Evolutionary conservation across 2,113 vertebrate species (phyloP).

Genomic region (Hepsetus odoe): DNA sequence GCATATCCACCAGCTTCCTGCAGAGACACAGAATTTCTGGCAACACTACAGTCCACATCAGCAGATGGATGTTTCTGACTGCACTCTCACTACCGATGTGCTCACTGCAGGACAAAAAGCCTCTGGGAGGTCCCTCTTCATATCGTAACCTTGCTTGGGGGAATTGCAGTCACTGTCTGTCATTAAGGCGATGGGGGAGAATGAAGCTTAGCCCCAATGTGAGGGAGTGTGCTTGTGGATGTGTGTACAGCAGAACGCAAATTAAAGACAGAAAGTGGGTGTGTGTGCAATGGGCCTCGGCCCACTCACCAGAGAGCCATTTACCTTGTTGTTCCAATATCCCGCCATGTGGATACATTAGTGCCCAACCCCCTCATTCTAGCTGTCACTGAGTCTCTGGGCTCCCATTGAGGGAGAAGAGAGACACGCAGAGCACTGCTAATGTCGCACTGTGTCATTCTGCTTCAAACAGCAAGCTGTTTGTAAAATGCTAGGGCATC

Average conservation of each 20-base stretch:
- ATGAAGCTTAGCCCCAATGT: slow-evolving; percentile 9
- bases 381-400: slow-evolving; percentile 39
- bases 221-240: slow-evolving; percentile 17
- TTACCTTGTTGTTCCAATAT: slow-evolving; percentile 53
- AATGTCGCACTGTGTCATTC: slow-evolving; percentile 37
- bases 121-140: slow-evolving; percentile 37
- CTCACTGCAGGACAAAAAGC: slow-evolving; percentile 36
- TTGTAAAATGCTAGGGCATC: slow-evolving; percentile 24
- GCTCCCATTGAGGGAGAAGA: slow-evolving; percentile 37
- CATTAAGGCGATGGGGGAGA: slow-evolving; percentile 46
- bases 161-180: slow-evolving; percentile 47
- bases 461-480: slow-evolving; percentile 22
- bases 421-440: slow-evolving; percentile 22
- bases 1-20: slow-evolving; percentile 28
- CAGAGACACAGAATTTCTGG: slow-evolving; percentile 42
- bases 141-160: slow-evolving; percentile 40
- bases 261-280: slow-evolving; percentile 33
- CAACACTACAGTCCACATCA: slow-evolving; percentile 14
- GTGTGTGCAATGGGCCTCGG: slow-evolving; percentile 32
- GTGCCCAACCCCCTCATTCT: slow-evolving; percentile 20
- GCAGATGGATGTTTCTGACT: slow-evolving; percentile 45
- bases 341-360: slow-evolving; percentile 49
- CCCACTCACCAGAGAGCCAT: slow-evolving; percentile 44
- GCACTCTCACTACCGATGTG: slow-evolving; percentile 9
- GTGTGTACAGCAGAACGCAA: slow-evolving; percentile 16